A percentile compares a stretch with the other conserved stretches of the same genome.
These are phyloP conservation scores for Cyclura pinguis DNA, from an alignment of 2,797 vertebrate genomes.

Conservation along the genomic window DNA sequence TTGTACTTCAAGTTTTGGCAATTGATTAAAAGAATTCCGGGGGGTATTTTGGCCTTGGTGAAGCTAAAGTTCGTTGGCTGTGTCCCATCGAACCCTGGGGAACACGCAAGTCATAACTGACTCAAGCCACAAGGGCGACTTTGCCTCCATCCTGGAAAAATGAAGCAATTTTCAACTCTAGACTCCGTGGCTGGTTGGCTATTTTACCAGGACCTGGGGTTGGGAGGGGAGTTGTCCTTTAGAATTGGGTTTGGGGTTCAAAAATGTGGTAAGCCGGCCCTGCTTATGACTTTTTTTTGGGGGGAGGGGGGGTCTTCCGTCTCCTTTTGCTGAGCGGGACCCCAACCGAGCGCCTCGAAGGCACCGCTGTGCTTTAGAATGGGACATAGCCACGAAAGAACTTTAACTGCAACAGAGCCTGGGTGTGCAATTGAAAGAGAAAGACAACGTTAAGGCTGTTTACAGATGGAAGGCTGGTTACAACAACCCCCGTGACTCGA, in stretches of 20 bases:
- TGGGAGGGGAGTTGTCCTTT: not conserved
- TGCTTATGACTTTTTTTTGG: not conserved
- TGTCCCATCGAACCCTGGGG: not conserved
- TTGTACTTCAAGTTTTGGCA: constrained; percentile 83
- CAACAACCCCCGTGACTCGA: constrained; percentile 23
- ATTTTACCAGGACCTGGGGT: not conserved
- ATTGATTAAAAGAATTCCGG: constrained; percentile 78
- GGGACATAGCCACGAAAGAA: not conserved
- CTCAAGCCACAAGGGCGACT: not conserved
- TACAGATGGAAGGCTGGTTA: constrained; percentile 52
- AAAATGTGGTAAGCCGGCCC: not conserved
- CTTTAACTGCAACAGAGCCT: not conserved
- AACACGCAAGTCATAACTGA: not conserved
- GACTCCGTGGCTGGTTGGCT: not conserved
- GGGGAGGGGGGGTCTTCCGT: too few relatives aligned
- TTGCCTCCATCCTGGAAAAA: not conserved
- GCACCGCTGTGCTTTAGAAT: not conserved
- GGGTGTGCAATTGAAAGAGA: constrained; percentile 60
- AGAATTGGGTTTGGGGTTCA: not conserved
- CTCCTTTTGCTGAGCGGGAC: not conserved
- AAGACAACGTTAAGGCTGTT: constrained; percentile 74
- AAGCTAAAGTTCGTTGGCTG: not conserved
- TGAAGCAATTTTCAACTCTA: not conserved
- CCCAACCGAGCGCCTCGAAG: not conserved
- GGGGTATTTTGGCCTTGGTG: constrained; percentile 26